phyloP scores from a whole-genome alignment of 2,113 vertebrate species.

The Antennarius striatus region DNA sequence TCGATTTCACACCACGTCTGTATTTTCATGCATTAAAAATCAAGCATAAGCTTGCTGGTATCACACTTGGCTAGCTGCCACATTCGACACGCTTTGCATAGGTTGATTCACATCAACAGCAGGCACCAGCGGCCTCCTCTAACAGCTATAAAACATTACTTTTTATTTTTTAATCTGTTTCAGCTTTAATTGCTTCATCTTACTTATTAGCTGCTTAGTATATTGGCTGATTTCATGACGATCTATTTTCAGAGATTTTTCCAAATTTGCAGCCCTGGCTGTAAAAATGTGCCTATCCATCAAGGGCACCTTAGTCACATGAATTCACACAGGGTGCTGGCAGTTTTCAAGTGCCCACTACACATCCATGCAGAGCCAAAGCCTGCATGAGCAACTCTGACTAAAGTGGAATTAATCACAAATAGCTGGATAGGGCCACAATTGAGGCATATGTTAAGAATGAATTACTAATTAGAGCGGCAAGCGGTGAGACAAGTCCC shows the following conservation, averaged over 20 bases:
- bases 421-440: slow-evolving; percentile 82
- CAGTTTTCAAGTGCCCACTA: slow-evolving; percentile 67
- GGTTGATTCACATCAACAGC: slow-evolving; percentile 38
- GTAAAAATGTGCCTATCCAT: slow-evolving; percentile 41
- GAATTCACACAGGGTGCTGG: slow-evolving; percentile 41
- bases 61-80: slow-evolving; percentile 46
- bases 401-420: slow-evolving; percentile 84
- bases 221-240: slow-evolving; percentile 14
- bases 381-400: slow-evolving; percentile 79
- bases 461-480: slow-evolving; percentile 84
- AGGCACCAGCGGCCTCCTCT: slow-evolving; percentile 6
- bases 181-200: slow-evolving; percentile 21
- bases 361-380: slow-evolving; percentile 63
- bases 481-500: slow-evolving; percentile 78
- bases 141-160: slow-evolving; percentile 12
- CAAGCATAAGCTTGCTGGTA: slow-evolving; percentile 36
- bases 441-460: slow-evolving; percentile 85
- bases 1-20: slow-evolving; percentile 65
- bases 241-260: too few relatives aligned
- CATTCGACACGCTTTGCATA: slow-evolving; percentile 45
- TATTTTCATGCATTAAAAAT: slow-evolving; percentile 58
- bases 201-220: slow-evolving; percentile 16
- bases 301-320: slow-evolving; percentile 59
- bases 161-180: slow-evolving; percentile 26
- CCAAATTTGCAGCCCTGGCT: slow-evolving; percentile 20